Evolutionary conservation across 2,113 vertebrate genomes (phyloP), one percentile per base, ranked within the genome.

Genomic region (Microcebus murinus): DNA sequence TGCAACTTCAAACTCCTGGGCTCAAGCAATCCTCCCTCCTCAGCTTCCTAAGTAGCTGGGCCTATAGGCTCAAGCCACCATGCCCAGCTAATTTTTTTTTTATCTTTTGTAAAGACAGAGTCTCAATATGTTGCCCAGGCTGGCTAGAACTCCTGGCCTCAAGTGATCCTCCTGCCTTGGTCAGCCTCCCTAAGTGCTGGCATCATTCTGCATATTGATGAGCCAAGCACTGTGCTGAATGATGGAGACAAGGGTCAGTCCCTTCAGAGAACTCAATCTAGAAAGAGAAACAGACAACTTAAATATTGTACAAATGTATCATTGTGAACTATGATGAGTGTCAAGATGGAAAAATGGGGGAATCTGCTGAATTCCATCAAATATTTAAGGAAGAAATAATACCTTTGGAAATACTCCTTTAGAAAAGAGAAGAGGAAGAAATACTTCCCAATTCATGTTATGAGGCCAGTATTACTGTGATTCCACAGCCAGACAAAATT

Each of bases 401-500:
- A 61, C 10, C 42, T 50, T 48, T 85, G 67, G 7, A 57, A 50
- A 76, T 18, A 48, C 42, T 50, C 36, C 68, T 91, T 65, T 45
- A 67, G 17, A 76, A 94, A 76, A 67, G 8, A 82, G 45, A 93
- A 18, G 61, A 77, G 29, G 27, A 45, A 67, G 31, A 14, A 61
- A 55, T 12, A 71, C n/a, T 55, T 86, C n/a, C 17, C 23, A 39
- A 36, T 48, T 85, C 36, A 68, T 70, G 85, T 52, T 42, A 15
- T 31, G n/a, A 91, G 29, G 73, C 87, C 82, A 95, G 36, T 81
- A 48, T 65, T 27, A 73, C 70, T 55, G 4, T 31, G 6, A 87
- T 81, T 87, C 74, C 25, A 95, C 65, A 92, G 61, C 48, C 31
- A 90, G 39, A 84, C 25, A 87, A 65, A 95, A 87, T 6, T 34